These are phyloP conservation scores for Dryobotodes eremita DNA, from an alignment of 2,888 invertebrate genomes.

Conservation along the genomic window DNA sequence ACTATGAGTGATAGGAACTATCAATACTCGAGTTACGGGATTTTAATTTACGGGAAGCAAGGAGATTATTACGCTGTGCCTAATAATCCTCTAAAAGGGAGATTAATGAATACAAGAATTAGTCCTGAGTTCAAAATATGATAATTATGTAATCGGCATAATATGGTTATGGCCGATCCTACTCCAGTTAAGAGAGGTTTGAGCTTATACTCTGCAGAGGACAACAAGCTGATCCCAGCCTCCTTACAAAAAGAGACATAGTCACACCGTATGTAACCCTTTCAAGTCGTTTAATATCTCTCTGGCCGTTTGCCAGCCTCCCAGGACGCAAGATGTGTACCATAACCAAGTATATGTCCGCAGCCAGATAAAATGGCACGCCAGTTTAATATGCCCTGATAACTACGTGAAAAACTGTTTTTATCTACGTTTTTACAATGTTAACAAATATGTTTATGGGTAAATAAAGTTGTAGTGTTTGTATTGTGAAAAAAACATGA, in stretches of 20 bases:
- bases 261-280: constrained; percentile 50
- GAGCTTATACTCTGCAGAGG: constrained; percentile 9
- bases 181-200: constrained; percentile 25
- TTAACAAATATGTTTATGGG: constrained; percentile 8
- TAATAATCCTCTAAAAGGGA: too few species aligned
- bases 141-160: not conserved
- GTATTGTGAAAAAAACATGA: constrained; percentile 1
- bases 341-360: constrained; percentile 21
- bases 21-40: too few species aligned
- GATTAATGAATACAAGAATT: not conserved
- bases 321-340: constrained; percentile 28
- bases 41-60: too few species aligned
- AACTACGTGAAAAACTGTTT: constrained; percentile 36
- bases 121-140: not conserved
- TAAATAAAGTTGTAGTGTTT: constrained; percentile 10
- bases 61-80: too few species aligned
- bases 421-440: constrained; percentile 28
- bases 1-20: too few species aligned
- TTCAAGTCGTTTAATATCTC: constrained; percentile 61
- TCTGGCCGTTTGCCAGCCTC: constrained; percentile 57
- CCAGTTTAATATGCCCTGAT: constrained; percentile 49
- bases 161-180: not conserved
- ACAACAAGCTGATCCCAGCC: not conserved
- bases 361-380: constrained; percentile 49
- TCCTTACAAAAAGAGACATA: constrained; percentile 27